Percentiles rank a stretch among this genome's conserved stretches.
Evolutionary conservation across 2,113 vertebrate genomes (phyloP).

Genomic region (Nothobranchius kuhntae): DNA sequence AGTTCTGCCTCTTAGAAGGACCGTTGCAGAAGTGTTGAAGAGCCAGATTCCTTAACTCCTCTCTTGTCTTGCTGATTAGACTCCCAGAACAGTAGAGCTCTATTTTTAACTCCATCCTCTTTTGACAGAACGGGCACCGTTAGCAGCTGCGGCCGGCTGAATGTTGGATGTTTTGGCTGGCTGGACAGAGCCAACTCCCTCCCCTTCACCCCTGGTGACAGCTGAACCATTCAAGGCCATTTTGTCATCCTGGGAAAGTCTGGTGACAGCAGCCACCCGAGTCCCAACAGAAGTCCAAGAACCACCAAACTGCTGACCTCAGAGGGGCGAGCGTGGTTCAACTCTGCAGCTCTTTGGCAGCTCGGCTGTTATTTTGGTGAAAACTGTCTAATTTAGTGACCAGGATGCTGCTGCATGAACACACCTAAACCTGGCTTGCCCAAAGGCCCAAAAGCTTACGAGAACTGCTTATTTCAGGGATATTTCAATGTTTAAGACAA

Average conservation of each 20-base stretch:
- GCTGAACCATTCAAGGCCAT: slow-evolving; percentile 64
- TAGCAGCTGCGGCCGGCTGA: slow-evolving; percentile 75
- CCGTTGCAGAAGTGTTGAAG: slow-evolving; percentile 48
- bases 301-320: slow-evolving; percentile 65
- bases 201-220: slow-evolving; percentile 65
- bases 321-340: slow-evolving; percentile 47
- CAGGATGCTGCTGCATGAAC: slow-evolving; percentile 31
- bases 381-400: slow-evolving; percentile 56
- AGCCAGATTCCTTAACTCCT: slow-evolving; percentile 54
- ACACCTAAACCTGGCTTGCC: slow-evolving; percentile 20
- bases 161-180: slow-evolving; percentile 57
- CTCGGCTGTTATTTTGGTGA: slow-evolving; percentile 30
- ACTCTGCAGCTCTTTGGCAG: slow-evolving; percentile 60
- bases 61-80: slow-evolving; percentile 46
- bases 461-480: not conserved
- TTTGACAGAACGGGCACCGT: slow-evolving; percentile 55
- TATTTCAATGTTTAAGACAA: slow-evolving; percentile 8
- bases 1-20: slow-evolving; percentile 33
- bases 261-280: slow-evolving; percentile 60
- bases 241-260: slow-evolving; percentile 67
- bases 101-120: slow-evolving; percentile 76
- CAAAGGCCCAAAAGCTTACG: not conserved
- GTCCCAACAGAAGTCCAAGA: slow-evolving; percentile 42
- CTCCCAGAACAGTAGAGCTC: slow-evolving; percentile 57
- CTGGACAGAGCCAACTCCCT: slow-evolving; percentile 37